Conservation (phyloP, 2,113 vertebrate species). For the Bos indicus region DNA sequence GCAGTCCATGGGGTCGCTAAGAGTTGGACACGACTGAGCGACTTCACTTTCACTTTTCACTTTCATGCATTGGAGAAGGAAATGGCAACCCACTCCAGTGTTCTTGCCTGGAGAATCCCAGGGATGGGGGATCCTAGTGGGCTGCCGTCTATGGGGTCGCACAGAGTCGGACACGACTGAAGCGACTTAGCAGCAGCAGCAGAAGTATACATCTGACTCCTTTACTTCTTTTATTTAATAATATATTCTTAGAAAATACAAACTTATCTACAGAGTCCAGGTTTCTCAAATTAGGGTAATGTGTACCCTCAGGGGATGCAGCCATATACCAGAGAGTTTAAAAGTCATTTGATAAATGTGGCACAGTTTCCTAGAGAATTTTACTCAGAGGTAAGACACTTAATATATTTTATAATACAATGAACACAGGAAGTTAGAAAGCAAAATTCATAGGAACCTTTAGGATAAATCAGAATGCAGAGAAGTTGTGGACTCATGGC, state of each 20-base stretch:
- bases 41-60: too few relatives aligned
- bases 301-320: background rate
- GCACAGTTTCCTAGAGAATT: constrained; percentile 5
- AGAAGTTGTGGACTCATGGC: background rate
- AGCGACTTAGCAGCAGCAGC: too few relatives aligned
- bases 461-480: background rate
- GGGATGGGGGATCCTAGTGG: too few relatives aligned
- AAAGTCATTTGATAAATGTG: background rate
- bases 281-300: background rate
- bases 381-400: background rate
- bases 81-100: too few relatives aligned
- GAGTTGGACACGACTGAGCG: too few relatives aligned
- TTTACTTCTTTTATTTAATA: constrained; percentile 15
- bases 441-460: background rate
- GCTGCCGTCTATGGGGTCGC: too few relatives aligned
- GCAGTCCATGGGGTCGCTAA: too few relatives aligned
- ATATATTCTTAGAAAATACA: constrained; percentile 5
- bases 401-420: background rate
- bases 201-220: background rate
- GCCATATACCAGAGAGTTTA: background rate
- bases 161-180: too few relatives aligned
- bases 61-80: too few relatives aligned
- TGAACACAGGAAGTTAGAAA: background rate
- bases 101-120: too few relatives aligned
- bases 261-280: background rate